Evolutionary conservation across 2,113 vertebrate genomes (phyloP), one percentile per base, ranked within the genome.

Genomic region (Argyrosomus japonicus): DNA sequence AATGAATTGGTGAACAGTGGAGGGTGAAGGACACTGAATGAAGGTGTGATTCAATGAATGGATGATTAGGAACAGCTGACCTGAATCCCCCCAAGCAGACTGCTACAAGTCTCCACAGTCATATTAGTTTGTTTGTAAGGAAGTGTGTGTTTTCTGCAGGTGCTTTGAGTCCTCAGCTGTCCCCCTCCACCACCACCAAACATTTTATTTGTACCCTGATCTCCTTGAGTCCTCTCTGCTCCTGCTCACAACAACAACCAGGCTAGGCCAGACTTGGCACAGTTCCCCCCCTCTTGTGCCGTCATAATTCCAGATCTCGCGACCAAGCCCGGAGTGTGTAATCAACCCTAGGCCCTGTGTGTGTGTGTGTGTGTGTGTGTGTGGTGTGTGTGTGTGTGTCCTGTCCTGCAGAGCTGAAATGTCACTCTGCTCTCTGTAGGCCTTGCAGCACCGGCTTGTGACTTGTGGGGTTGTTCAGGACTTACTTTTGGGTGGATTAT

Each of bases 271-370:
- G 73, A 87, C 88, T 93, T 95, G 93, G 94, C 92, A 90, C 77
- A 43, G 68, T 68, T 32, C 48, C 84, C 68, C 36, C 54, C 40
- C 58, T 29, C 61, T 64, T 68, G 74, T 68, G 82, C 80, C 88
- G 91, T 94, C 94, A 95, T 88, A 91, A 82, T 74, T 89, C 85
- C 91, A 93, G 89, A 84, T 95, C 95, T 95, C 91, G 94, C 92
- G 91, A 88, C 88, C 77, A 78, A 82, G 64, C 65, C 82, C 51
- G 67, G 61, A 45, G 87, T 60, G 71, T 91, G 88, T 89, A 86
- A 89, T 83, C 90, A 86, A 88, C 62, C 81, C 83, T 51, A 73
- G 40, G 73, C 51, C 70, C 71, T 32, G 56, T 64, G 82, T 75
- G 72, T 75, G 65, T 56, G 29, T 45, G 60, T 36, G 36, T 27